A percentile compares a stretch with the other conserved stretches of the same genome.
These are phyloP conservation scores for Copidosoma floridanum DNA, from an alignment of 1,140 invertebrate genomes.

Conservation along the genomic window DNA sequence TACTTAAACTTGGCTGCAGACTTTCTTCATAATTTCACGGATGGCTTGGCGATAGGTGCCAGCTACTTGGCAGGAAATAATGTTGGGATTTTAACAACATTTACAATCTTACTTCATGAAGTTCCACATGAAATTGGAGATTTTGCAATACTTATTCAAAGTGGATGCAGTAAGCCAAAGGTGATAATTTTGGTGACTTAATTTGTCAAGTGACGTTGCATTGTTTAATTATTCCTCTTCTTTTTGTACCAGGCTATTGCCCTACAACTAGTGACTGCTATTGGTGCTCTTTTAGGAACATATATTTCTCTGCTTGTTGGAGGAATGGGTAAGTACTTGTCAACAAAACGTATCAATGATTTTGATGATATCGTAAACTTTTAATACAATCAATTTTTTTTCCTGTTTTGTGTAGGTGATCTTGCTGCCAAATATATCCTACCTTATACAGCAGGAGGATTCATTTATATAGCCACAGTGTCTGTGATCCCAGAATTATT, in stretches of 20 bases:
- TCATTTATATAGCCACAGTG: conserved; percentile 97
- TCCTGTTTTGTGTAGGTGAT: conserved; percentile 56
- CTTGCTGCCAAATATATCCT: conserved; percentile 82
- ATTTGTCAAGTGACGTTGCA: conserved; percentile 3
- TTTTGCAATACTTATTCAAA: conserved; percentile 95
- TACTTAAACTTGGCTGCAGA: conserved; percentile 94
- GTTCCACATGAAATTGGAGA: conserved; percentile 98
- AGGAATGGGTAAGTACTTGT: conserved; percentile 60
- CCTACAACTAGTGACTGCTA: conserved; percentile 87
- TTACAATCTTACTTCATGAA: conserved; percentile 94
- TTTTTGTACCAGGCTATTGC: conserved; percentile 74
- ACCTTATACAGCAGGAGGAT: conserved; percentile 96
- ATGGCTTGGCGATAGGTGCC: conserved; percentile 94
- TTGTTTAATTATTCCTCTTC: too few species aligned
- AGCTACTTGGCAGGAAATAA: conserved; percentile 88
- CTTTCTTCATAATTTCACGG: conserved; percentile 95
- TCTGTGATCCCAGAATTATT: conserved; percentile 94
- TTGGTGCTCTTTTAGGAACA: conserved; percentile 92
- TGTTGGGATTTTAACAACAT: conserved; percentile 83
- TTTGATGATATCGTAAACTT: conserved; percentile 1
- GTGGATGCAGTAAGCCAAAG: conserved; percentile 84
- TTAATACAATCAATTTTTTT: conserved; percentile 33
- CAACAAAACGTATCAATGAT: too few species aligned
- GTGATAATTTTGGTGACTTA: conserved; percentile 46
- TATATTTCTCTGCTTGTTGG: conserved; percentile 79